Percentiles rank a stretch among this genome's conserved stretches.
Evolutionary conservation across 2,888 invertebrate genomes (phyloP).

Genomic region (Drosophila silvestris): DNA sequence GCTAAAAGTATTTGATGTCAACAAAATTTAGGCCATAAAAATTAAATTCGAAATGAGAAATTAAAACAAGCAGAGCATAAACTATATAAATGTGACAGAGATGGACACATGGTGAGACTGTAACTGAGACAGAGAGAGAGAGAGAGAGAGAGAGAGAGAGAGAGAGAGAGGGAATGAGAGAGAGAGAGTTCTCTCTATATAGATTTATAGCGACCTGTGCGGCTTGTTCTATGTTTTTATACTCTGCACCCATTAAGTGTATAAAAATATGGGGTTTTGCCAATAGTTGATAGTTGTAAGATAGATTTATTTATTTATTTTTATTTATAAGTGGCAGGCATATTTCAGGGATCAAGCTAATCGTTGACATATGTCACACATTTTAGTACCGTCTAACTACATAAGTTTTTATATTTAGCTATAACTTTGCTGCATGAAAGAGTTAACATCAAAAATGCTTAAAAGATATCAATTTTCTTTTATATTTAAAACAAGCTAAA

Average conservation of each 20-base stretch:
- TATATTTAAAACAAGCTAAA: not conserved
- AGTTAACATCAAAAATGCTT: not conserved
- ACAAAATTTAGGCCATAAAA: conserved; percentile 59
- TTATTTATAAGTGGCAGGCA: not conserved
- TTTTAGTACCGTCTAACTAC: not conserved
- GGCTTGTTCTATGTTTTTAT: conserved; percentile 2
- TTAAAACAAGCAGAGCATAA: conserved; percentile 53
- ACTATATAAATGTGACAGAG: conserved; percentile 32
- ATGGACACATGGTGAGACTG: not conserved
- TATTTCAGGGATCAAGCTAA: not conserved
- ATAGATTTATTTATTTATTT: not conserved
- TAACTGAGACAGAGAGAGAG: not conserved
- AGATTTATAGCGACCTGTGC: not conserved
- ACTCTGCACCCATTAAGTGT: not conserved
- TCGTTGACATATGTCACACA: not conserved
- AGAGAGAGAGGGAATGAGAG: not conserved
- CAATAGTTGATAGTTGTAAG: not conserved
- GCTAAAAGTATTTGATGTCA: conserved; percentile 39
- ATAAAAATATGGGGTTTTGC: not conserved
- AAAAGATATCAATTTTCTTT: not conserved
- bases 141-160: too few species aligned
- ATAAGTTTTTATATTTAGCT: not conserved
- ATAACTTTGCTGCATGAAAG: not conserved
- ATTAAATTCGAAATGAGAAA: conserved; percentile 40
- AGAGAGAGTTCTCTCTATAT: conserved; percentile 3